Evolutionary conservation across 2,113 vertebrate genomes (phyloP).

Genomic region (Limanda limanda): DNA sequence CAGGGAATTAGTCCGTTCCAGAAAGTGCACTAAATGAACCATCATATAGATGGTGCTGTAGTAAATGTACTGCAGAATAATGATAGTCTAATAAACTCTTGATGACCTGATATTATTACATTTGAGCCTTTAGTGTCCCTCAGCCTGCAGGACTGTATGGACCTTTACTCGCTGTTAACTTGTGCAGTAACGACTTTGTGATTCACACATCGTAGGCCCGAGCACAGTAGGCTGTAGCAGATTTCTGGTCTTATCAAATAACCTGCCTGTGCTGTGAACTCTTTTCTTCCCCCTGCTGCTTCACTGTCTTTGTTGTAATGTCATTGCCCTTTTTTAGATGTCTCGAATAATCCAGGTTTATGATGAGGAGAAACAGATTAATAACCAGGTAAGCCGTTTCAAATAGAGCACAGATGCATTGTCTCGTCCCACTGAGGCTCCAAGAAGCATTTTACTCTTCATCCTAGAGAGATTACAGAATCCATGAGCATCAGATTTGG

Average conservation of each 20-base stretch:
- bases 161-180: constrained; percentile 54
- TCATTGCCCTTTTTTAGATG: constrained; percentile 99
- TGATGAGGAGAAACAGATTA: constrained; percentile 99
- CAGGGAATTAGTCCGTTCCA: not conserved
- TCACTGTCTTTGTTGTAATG: constrained; percentile 92
- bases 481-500: not conserved
- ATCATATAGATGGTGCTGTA: not conserved
- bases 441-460: constrained; percentile 47
- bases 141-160: not conserved
- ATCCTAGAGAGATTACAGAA: not conserved
- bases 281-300: constrained; percentile 80
- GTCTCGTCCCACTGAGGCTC: constrained; percentile 71
- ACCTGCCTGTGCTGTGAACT: constrained; percentile 82
- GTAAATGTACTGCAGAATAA: no score
- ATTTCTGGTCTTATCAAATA: constrained; percentile 68
- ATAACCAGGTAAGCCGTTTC: constrained; percentile 98
- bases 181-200: constrained; percentile 16
- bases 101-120: no score
- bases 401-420: constrained; percentile 82
- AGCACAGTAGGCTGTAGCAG: constrained; percentile 54
- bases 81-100: no score
- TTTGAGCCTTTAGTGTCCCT: not conserved
- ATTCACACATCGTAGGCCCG: not conserved
- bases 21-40: not conserved
- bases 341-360: constrained; percentile 99